phyloP scores from a whole-genome alignment of 2,797 vertebrate species.

The Ambastaia sidthimunki region DNA sequence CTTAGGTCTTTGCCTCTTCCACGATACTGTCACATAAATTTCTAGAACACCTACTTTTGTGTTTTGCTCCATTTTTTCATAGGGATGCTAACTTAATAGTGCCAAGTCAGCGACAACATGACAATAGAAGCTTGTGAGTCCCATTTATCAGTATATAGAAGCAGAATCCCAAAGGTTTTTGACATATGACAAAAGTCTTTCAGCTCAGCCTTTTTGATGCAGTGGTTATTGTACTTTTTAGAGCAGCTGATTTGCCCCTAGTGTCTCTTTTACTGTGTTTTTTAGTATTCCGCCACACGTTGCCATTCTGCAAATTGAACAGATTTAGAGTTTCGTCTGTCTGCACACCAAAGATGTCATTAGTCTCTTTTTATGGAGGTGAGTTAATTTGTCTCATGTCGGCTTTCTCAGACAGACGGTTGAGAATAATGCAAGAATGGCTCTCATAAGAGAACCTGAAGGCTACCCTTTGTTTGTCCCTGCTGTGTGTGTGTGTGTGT shows the following conservation, averaged over 20 bases:
- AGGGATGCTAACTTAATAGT: conserved; percentile 43
- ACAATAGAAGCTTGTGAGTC: conserved; percentile 39
- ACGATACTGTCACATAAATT: conserved; percentile 19
- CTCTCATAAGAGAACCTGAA: conserved; percentile 27
- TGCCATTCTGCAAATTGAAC: conserved; percentile 45
- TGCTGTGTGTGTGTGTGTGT: conserved; percentile 19
- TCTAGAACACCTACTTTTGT: conserved; percentile 36
- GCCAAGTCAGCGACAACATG: conserved; percentile 40
- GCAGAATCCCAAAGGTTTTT: conserved; percentile 26
- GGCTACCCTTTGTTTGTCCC: conserved; percentile 16
- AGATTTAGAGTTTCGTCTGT: conserved; percentile 42
- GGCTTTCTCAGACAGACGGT: conserved; percentile 24
- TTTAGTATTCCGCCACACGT: conserved; percentile 20
- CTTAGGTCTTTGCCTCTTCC: conserved; percentile 27
- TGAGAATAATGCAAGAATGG: conserved; percentile 12
- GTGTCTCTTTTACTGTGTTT: conserved; percentile 17
- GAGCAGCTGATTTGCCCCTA: not conserved
- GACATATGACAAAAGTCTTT: conserved; percentile 40
- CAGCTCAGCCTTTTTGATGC: conserved; percentile 41
- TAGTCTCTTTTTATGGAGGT: conserved; percentile 38
- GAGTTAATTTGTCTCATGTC: conserved; percentile 39
- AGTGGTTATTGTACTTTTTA: conserved; percentile 49
- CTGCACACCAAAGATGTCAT: conserved; percentile 57
- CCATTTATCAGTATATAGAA: conserved; percentile 36
- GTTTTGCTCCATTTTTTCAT: conserved; percentile 41